Evolutionary conservation across 2,113 vertebrate species (phyloP).

Genomic region (Ceyx melanurus): DNA sequence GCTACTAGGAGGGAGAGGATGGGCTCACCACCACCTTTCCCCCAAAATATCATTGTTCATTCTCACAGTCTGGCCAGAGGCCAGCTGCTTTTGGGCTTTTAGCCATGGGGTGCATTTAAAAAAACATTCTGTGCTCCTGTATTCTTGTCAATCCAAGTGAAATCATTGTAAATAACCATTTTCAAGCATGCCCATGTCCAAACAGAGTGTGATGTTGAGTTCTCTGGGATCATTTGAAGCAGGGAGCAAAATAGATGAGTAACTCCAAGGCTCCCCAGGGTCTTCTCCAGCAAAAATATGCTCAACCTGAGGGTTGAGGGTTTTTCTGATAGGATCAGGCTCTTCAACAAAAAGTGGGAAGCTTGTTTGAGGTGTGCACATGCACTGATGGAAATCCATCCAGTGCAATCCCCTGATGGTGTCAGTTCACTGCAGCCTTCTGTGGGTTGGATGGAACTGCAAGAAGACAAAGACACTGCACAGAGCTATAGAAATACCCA

Average conservation of each 20-base stretch:
- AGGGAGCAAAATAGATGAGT: not conserved
- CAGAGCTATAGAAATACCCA: not conserved
- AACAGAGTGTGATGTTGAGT: not conserved
- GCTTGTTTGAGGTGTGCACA: not conserved
- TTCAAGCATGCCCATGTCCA: not conserved
- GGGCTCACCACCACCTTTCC: not conserved
- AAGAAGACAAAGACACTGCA: not conserved
- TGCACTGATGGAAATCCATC: not conserved
- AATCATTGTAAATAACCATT: not conserved
- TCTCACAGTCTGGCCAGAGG: not conserved
- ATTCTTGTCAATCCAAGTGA: not conserved
- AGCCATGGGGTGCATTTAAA: conserved; percentile 16
- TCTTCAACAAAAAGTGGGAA: not conserved
- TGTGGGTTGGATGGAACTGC: not conserved
- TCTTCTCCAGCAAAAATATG: not conserved
- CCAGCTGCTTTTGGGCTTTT: conserved; percentile 21
- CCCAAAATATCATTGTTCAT: conserved; percentile 15
- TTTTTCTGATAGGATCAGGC: not conserved
- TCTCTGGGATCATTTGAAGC: not conserved
- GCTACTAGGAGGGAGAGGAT: not conserved
- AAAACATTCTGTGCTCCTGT: not conserved
- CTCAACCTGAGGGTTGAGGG: not conserved
- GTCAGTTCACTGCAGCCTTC: not conserved
- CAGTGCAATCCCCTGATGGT: not conserved
- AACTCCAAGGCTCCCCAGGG: not conserved